Conservation (phyloP, 2,797 vertebrate species). For the Cyclura pinguis region DNA sequence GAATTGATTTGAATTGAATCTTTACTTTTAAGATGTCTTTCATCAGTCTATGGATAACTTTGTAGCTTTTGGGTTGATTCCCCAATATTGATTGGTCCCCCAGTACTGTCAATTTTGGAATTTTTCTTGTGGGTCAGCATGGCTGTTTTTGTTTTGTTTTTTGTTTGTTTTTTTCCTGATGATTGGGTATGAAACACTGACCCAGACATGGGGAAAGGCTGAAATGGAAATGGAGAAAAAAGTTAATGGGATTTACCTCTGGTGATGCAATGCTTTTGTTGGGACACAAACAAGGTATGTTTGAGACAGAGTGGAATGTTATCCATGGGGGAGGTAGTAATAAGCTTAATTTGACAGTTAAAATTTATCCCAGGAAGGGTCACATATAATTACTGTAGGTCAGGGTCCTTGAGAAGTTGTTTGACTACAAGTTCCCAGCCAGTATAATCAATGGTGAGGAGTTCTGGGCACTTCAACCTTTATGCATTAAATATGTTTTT, state of each 20-base stretch:
- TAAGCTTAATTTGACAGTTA: constrained; percentile 13
- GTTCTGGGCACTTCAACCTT: too few species aligned
- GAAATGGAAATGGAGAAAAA: background rate
- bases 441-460: too few species aligned
- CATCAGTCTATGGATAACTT: too few species aligned
- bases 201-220: background rate
- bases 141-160: background rate
- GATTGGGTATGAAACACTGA: background rate
- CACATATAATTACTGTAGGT: constrained; percentile 9
- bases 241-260: background rate
- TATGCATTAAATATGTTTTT: too few species aligned
- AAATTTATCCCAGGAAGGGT: constrained; percentile 27
- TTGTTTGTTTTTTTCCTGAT: background rate
- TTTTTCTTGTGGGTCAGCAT: background rate
- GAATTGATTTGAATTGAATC: too few species aligned
- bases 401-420: too few species aligned
- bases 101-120: background rate
- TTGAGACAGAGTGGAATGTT: constrained; percentile 27
- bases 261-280: background rate
- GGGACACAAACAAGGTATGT: background rate
- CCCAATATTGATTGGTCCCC: background rate
- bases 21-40: too few species aligned
- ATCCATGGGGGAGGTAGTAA: constrained; percentile 1
- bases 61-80: too few species aligned
- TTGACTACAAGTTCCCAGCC: too few species aligned